These are phyloP conservation scores for Bombus consobrinus DNA, from an alignment of 1,140 invertebrate genomes.

Conservation along the genomic window DNA sequence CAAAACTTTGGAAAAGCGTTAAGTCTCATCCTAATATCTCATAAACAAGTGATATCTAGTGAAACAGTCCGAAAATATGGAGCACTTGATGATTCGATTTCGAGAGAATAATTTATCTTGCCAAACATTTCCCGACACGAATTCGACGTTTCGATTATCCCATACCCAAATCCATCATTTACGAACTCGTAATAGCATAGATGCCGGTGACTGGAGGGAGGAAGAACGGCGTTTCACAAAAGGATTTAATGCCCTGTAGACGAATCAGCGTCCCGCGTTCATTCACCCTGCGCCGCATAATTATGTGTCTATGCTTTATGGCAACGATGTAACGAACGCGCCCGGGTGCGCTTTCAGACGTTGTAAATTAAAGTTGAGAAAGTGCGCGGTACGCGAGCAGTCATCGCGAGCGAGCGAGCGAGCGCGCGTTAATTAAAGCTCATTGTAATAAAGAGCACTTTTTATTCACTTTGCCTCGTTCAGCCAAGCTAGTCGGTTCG, in stretches of 20 bases:
- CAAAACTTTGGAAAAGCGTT: too few relatives aligned
- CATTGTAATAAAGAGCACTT: conserved; percentile 78
- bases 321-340: conserved; percentile 60
- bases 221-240: conserved; percentile 36
- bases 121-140: background rate
- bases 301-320: conserved; percentile 75
- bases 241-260: conserved; percentile 54
- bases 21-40: too few relatives aligned
- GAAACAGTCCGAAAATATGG: background rate
- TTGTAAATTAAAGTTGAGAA: conserved; percentile 76
- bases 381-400: conserved; percentile 67
- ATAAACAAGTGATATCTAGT: too few relatives aligned
- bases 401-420: conserved; percentile 56
- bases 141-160: background rate
- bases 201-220: background rate
- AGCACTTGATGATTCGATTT: background rate
- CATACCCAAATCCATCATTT: background rate
- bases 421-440: conserved; percentile 76
- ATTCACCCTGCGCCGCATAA: conserved; percentile 68
- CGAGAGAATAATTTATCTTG: too few relatives aligned
- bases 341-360: conserved; percentile 65
- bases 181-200: background rate
- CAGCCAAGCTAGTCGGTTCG: conserved; percentile 53
- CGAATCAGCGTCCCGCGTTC: conserved; percentile 63
- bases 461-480: conserved; percentile 73